phyloP scores from a whole-genome alignment of 2,888 invertebrate genomes.

The Acanthosoma haemorrhoidale region DNA sequence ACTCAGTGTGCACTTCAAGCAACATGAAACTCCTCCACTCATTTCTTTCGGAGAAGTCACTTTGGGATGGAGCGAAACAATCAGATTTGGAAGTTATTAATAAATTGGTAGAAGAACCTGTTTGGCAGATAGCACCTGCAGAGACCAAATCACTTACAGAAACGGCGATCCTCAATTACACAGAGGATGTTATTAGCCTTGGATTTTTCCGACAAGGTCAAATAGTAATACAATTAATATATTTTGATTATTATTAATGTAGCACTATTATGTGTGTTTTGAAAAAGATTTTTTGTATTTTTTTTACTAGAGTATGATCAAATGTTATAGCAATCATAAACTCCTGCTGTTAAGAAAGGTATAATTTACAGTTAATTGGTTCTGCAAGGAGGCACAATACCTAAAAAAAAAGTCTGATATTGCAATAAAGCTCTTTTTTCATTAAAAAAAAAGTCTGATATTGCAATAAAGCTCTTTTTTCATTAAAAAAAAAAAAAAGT shows the following conservation, averaged over 20 bases:
- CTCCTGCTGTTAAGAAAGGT: too few species aligned
- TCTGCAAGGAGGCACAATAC: too few species aligned
- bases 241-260: too few species aligned
- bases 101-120: slow-evolving; percentile 72
- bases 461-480: not conserved
- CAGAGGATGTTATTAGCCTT: slow-evolving; percentile 72
- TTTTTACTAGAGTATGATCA: too few species aligned
- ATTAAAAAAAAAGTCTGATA: not conserved
- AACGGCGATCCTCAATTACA: slow-evolving; percentile 70
- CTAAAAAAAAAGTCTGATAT: too few species aligned
- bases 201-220: slow-evolving; percentile 74
- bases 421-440: not conserved
- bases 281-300: too few species aligned
- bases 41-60: slow-evolving; percentile 68
- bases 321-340: too few species aligned
- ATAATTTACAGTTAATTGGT: too few species aligned
- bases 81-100: slow-evolving; percentile 68
- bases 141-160: slow-evolving; percentile 61
- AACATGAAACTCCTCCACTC: slow-evolving; percentile 75
- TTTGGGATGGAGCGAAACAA: slow-evolving; percentile 77
- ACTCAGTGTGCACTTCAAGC: slow-evolving; percentile 75
- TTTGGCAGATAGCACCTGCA: slow-evolving; percentile 74
- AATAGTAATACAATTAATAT: too few species aligned
- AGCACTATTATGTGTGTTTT: too few species aligned
- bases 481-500: not conserved